Evolutionary conservation across 1,140 invertebrate species (phyloP).

Genomic region (Magallana gigas): DNA sequence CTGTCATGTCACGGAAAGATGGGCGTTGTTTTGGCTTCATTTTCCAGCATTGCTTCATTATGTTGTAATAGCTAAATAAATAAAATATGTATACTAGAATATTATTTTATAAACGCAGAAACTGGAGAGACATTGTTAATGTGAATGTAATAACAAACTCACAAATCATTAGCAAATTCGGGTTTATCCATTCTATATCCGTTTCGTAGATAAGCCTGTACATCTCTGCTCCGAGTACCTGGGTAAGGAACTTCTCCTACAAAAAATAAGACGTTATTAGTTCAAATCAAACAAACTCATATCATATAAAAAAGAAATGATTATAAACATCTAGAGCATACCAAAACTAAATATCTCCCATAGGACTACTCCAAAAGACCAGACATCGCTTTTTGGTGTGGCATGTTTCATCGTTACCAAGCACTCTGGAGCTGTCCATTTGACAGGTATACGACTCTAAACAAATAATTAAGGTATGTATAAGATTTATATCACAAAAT

Average conservation of each 20-base stretch:
- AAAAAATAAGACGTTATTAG: too few relatives aligned
- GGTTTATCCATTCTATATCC: constrained; percentile 66
- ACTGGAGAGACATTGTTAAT: too few relatives aligned
- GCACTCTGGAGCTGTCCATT: constrained; percentile 71
- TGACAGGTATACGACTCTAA: constrained; percentile 67
- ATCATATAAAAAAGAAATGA: neutral
- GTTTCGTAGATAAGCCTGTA: constrained; percentile 81
- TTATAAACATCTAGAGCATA: constrained; percentile 14
- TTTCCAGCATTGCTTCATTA: neutral
- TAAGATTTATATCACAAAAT: neutral
- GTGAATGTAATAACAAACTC: neutral
- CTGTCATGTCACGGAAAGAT: neutral
- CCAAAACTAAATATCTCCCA: constrained; percentile 73
- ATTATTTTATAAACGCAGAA: too few relatives aligned
- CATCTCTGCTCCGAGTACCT: constrained; percentile 86
- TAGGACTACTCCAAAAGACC: constrained; percentile 74
- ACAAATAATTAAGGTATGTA: neutral
- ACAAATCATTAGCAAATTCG: constrained; percentile 40
- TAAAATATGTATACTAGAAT: too few relatives aligned
- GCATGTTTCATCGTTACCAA: constrained; percentile 55
- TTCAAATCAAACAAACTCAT: neutral
- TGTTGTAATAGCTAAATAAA: too few relatives aligned
- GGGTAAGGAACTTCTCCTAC: constrained; percentile 87
- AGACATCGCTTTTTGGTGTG: constrained; percentile 71
- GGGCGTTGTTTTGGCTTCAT: neutral